Evolutionary conservation across 2,888 invertebrate species (phyloP), one percentile per base, ranked within the genome.

Genomic region (Drosophila seclusa): DNA sequence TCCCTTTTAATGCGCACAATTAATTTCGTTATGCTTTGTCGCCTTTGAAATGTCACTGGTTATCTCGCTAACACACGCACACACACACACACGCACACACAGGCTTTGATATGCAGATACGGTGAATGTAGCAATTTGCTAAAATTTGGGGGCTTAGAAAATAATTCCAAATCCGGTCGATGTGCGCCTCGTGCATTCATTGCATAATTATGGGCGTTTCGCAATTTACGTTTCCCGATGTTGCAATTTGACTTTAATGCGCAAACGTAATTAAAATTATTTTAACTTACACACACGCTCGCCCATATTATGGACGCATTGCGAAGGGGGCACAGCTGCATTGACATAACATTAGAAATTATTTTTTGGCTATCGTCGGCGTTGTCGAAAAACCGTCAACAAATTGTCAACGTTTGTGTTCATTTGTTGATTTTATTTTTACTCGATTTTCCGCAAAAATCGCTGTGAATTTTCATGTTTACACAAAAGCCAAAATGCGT

Each of bases 21-120:
- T 90, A 90, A 87, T 90, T 89, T 87, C 78, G 82, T 77, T 82
- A 78, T 87, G 85, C 90, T 88, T 86, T 86, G 88, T 73, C 90
- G 90, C 86, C 82, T 80, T 80, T 85, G 80, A 82, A 70, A 72
- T 67, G 71, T 70, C 64, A 54, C 64, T 63, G 72, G 50, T 67
- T 59, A 64, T 70, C 82, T 52, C 61, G 11, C 27, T 36, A 49
- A 42, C 64, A 57, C 74, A 29, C 24, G 42, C 45, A 34, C 31
- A 32, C 40, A n/a, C 21, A 53, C 45, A 11, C 24, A 32, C 11
- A 60, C 29, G 40, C 38, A 38, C 29, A 32, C 29, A 61, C 40
- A 21, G 45, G 7, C 21, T 21, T 45, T 18, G 31, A 32, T 10
- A 61, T 48, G 42, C 48, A 55, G 31, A 29, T 29, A 42, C 13